Evolutionary conservation across 2,113 vertebrate genomes (phyloP).

Genomic region (Melanotaenia duboulayi): DNA sequence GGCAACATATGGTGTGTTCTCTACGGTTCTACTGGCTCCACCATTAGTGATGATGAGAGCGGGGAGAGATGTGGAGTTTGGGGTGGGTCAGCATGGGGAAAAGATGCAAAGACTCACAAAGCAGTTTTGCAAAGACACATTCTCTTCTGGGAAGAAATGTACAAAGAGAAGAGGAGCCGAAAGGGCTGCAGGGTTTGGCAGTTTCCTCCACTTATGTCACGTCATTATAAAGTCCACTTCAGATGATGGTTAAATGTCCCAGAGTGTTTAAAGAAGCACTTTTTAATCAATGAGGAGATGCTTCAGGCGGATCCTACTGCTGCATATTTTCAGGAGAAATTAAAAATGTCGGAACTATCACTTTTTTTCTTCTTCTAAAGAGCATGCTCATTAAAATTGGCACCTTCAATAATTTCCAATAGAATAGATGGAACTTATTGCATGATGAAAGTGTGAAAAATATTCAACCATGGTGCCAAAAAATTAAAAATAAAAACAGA

Average conservation of each 20-base stretch:
- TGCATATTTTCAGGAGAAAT: conserved; percentile 17
- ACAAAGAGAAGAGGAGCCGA: conserved; percentile 2
- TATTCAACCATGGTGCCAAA: not conserved
- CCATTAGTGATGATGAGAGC: conserved; percentile 65
- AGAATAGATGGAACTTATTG: not conserved
- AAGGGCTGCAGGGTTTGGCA: conserved; percentile 4
- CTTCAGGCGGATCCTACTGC: conserved; percentile 6
- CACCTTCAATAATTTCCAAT: not conserved
- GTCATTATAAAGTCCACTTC: conserved; percentile 49
- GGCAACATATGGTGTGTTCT: conserved; percentile 76
- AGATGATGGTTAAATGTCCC: conserved; percentile 13
- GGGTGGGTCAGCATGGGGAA: conserved; percentile 35
- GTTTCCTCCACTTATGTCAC: conserved; percentile 23
- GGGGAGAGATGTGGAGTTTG: conserved; percentile 35
- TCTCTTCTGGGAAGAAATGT: conserved; percentile 7
- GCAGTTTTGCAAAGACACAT: conserved; percentile 6
- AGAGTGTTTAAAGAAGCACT: not conserved
- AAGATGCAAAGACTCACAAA: conserved; percentile 36
- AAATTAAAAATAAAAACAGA: no score
- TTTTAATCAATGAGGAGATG: conserved; percentile 50
- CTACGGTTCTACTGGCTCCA: conserved; percentile 65
- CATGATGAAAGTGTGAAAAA: not conserved
- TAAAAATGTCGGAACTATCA: conserved; percentile 5
- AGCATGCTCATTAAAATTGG: conserved; percentile 16
- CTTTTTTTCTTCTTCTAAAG: conserved; percentile 2